phyloP scores from a whole-genome alignment of 2,113 vertebrate genomes.

The Psittacara wagleri region DNA sequence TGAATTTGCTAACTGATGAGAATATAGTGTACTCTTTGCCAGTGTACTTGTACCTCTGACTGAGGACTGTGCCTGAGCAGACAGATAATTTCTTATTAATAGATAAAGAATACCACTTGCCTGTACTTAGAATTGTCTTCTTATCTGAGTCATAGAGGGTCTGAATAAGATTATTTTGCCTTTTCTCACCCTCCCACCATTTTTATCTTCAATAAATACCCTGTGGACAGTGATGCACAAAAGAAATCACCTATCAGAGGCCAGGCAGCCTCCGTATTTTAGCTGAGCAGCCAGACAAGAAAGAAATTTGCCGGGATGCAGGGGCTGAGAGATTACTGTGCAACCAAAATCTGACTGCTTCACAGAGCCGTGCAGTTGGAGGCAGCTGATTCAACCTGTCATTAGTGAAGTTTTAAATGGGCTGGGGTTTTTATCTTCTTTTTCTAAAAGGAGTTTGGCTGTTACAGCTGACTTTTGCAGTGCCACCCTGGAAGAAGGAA shows the following conservation, averaged over 20 bases:
- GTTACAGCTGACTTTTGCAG: background rate
- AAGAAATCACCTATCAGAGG: conserved; percentile 11
- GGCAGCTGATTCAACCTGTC: conserved; percentile 14
- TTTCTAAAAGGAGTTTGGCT: background rate
- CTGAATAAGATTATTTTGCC: background rate
- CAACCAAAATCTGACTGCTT: conserved; percentile 29
- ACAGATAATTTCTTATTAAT: background rate
- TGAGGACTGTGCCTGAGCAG: background rate
- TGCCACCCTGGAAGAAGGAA: background rate
- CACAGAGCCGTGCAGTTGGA: conserved; percentile 16
- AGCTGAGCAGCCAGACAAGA: conserved; percentile 47
- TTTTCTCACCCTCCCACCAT: conserved; percentile 6
- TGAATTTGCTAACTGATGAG: background rate
- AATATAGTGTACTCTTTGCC: background rate
- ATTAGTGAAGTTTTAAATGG: conserved; percentile 24
- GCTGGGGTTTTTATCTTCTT: background rate
- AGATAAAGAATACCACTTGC: background rate
- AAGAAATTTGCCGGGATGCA: conserved; percentile 28
- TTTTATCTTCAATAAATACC: conserved; percentile 23
- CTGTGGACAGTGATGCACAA: background rate
- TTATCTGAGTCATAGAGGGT: background rate
- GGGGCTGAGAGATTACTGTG: conserved; percentile 13
- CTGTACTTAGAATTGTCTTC: background rate
- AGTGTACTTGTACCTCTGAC: background rate
- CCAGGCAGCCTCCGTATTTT: conserved; percentile 37